Conservation (phyloP, 2,797 vertebrate genomes). For the Acridotheres tristis region DNA sequence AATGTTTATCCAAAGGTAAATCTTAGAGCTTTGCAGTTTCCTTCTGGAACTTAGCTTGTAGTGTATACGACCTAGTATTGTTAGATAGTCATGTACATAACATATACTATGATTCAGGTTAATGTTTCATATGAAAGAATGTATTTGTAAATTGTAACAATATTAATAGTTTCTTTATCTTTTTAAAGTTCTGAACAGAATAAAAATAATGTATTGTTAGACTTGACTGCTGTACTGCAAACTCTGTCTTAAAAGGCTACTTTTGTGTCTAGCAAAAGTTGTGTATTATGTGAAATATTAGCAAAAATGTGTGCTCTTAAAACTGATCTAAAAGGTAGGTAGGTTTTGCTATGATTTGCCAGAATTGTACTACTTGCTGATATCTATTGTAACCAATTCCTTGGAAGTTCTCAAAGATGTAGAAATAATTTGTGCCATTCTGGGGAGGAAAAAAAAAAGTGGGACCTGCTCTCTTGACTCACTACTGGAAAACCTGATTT, state of each 20-base stretch:
- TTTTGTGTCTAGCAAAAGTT: slow-evolving; percentile 74
- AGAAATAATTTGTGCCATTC: slow-evolving; percentile 66
- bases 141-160: slow-evolving; percentile 80
- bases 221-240: slow-evolving; percentile 67
- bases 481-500: slow-evolving; percentile 60
- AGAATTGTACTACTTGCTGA: slow-evolving; percentile 57
- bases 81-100: slow-evolving; percentile 70
- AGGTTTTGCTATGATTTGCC: slow-evolving; percentile 63
- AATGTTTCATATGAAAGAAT: slow-evolving; percentile 79
- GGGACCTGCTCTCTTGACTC: slow-evolving; percentile 54
- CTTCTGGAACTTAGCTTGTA: slow-evolving; percentile 67
- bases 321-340: slow-evolving; percentile 59
- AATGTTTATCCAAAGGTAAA: slow-evolving; percentile 58
- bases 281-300: slow-evolving; percentile 73
- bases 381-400: slow-evolving; percentile 65
- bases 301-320: slow-evolving; percentile 54
- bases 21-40: slow-evolving; percentile 55
- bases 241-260: slow-evolving; percentile 68
- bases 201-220: slow-evolving; percentile 71
- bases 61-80: slow-evolving; percentile 58
- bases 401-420: slow-evolving; percentile 65
- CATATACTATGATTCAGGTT: slow-evolving; percentile 71
- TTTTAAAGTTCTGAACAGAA: slow-evolving; percentile 75
- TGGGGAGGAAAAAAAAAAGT: background rate
- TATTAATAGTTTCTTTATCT: slow-evolving; percentile 71